Evolutionary conservation across 2,797 vertebrate genomes (phyloP).

Genomic region (Austrolebias charrua): DNA sequence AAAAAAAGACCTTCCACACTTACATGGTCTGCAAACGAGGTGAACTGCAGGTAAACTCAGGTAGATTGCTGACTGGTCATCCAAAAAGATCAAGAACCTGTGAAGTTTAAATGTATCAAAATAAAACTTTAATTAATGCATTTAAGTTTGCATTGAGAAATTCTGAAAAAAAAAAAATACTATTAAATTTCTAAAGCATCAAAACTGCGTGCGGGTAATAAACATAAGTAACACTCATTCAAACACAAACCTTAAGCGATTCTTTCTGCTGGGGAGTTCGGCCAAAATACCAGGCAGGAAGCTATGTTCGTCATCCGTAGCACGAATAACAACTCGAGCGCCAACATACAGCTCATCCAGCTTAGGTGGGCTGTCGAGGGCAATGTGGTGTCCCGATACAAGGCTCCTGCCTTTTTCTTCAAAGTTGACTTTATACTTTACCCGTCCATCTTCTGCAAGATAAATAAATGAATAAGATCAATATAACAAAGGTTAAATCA

Average conservation of each 20-base stretch:
- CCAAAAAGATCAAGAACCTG: constrained; percentile 94
- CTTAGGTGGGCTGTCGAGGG: constrained; percentile 79
- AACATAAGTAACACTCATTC: background rate
- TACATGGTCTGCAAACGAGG: constrained; percentile 88
- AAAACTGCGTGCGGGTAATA: background rate
- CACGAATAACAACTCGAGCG: constrained; percentile 87
- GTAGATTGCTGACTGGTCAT: constrained; percentile 86
- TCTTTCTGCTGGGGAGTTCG: constrained; percentile 90
- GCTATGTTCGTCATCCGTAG: constrained; percentile 82
- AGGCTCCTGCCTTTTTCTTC: constrained; percentile 88
- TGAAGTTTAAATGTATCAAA: constrained; percentile 26
- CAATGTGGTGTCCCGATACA: constrained; percentile 90
- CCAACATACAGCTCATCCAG: constrained; percentile 86
- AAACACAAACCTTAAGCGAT: constrained; percentile 85
- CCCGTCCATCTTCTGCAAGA: constrained; percentile 52
- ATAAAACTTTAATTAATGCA: background rate
- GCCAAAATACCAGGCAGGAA: constrained; percentile 86
- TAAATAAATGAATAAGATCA: background rate
- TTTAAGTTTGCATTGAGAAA: background rate
- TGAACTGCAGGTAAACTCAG: constrained; percentile 86
- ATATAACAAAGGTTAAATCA: background rate
- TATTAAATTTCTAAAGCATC: background rate
- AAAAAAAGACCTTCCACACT: constrained; percentile 44
- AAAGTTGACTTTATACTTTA: constrained; percentile 89
- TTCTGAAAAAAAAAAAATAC: accelerated